These are phyloP conservation scores for Mechanitis mazaeus DNA, from an alignment of 2,888 invertebrate species.

Conservation along the genomic window DNA sequence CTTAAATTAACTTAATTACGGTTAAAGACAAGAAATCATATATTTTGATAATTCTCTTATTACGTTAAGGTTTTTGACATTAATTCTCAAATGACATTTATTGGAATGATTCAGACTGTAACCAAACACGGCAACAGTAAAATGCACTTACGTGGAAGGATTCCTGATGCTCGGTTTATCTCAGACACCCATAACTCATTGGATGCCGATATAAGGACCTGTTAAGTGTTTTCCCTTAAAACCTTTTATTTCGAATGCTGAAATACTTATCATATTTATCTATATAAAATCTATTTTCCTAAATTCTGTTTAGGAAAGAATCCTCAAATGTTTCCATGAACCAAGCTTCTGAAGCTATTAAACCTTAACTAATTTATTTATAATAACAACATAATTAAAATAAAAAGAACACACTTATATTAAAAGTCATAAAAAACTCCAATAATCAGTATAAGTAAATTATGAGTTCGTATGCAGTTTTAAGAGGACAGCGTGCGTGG, in stretches of 20 bases:
- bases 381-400: too few species aligned
- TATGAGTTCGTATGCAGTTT: not conserved
- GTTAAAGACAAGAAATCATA: not conserved
- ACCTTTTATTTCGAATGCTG: not conserved
- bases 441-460: slow-evolving; percentile 15
- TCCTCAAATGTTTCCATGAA: too few species aligned
- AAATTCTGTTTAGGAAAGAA: too few species aligned
- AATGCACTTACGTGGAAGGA: slow-evolving; percentile 2
- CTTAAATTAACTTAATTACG: too few species aligned
- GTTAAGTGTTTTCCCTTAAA: not conserved
- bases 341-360: not conserved
- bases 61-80: not conserved
- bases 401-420: not conserved
- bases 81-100: not conserved
- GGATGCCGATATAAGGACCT: not conserved
- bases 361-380: not conserved
- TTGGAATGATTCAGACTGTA: slow-evolving; percentile 1
- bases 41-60: not conserved
- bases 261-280: not conserved
- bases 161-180: not conserved
- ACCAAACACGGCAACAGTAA: slow-evolving; percentile 3
- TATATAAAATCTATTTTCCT: not conserved
- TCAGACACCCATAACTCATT: not conserved
- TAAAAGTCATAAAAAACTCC: slow-evolving; percentile 5
- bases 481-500: slow-evolving; percentile 16